Evolutionary conservation across 1,140 invertebrate species (phyloP).

Genomic region (Drosophila prosaltans): DNA sequence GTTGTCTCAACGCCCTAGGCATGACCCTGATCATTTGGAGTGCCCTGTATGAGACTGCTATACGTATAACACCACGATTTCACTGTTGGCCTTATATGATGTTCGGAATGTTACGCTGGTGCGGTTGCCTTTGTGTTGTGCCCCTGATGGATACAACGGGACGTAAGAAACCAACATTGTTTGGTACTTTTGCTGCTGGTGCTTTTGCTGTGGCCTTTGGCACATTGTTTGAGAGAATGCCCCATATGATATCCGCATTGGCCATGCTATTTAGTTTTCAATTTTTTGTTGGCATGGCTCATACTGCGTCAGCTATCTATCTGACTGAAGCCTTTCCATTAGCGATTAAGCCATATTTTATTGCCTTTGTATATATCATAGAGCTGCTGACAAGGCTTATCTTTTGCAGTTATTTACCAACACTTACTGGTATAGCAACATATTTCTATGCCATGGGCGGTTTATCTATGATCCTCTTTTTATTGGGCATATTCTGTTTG

Average conservation of each 20-base stretch:
- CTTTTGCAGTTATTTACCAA: conserved; percentile 39
- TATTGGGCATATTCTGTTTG: conserved; percentile 62
- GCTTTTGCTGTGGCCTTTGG: conserved; percentile 60
- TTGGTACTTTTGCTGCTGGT: conserved; percentile 57
- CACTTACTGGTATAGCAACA: conserved; percentile 7
- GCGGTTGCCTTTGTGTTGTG: conserved; percentile 48
- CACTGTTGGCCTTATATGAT: conserved; percentile 65
- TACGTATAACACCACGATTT: conserved; percentile 29
- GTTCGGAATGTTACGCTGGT: conserved; percentile 53
- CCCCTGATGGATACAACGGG: conserved; percentile 63
- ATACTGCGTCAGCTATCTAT: conserved; percentile 64
- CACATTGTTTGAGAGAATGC: conserved; percentile 32
- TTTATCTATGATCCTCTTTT: conserved; percentile 58
- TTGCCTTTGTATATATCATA: conserved; percentile 54
- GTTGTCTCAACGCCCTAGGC: conserved; percentile 49
- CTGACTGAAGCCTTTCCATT: conserved; percentile 73
- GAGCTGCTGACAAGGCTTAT: conserved; percentile 54
- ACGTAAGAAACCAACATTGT: conserved; percentile 62
- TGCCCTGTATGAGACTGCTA: conserved; percentile 39
- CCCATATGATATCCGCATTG: conserved; percentile 49
- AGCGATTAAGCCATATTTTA: conserved; percentile 56
- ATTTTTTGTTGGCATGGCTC: conserved; percentile 57
- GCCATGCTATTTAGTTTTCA: conserved; percentile 55
- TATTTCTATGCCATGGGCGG: conserved; percentile 61
- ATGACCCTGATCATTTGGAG: conserved; percentile 53